phyloP scores from a whole-genome alignment of 2,888 invertebrate species.

The Hirudinaria manillensis region DNA sequence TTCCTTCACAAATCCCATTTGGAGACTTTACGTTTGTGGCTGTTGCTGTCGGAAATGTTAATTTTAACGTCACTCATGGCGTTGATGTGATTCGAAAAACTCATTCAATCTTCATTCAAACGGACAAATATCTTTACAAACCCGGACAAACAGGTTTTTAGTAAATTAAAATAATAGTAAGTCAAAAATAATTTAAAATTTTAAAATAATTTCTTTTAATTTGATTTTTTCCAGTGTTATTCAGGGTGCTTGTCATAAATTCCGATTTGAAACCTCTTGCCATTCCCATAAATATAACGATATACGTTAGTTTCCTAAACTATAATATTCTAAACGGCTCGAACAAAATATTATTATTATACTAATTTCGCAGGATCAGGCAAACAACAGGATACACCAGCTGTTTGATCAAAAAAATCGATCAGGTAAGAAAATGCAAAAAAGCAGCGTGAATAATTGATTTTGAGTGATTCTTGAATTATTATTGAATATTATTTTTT shows the following conservation, averaged over 20 bases:
- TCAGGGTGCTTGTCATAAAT: constrained; percentile 11
- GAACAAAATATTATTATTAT: too few species aligned
- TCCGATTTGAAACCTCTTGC: not conserved
- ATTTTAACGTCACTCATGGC: too few species aligned
- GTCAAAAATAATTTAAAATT: not conserved
- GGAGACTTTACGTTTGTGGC: too few species aligned
- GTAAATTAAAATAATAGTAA: not conserved
- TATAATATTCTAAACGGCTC: too few species aligned
- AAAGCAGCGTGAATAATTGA: too few species aligned
- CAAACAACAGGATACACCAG: not conserved
- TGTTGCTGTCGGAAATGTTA: too few species aligned
- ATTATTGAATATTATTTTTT: too few species aligned
- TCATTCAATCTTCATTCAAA: constrained; percentile 47
- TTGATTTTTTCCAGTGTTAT: constrained; percentile 8
- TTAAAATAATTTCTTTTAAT: not conserved
- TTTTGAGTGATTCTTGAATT: too few species aligned
- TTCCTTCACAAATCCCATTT: too few species aligned
- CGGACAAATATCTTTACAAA: constrained; percentile 48
- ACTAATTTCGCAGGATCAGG: not conserved
- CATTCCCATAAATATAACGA: not conserved
- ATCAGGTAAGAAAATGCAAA: not conserved
- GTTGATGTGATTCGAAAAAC: constrained; percentile 42
- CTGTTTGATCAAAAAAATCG: not conserved
- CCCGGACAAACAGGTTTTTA: constrained; percentile 47
- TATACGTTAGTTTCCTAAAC: constrained; percentile 1